A percentile compares a stretch with the other conserved stretches of the same genome.
These are phyloP conservation scores for Molanna angustata DNA, from an alignment of 2,888 invertebrate species.

Conservation along the genomic window DNA sequence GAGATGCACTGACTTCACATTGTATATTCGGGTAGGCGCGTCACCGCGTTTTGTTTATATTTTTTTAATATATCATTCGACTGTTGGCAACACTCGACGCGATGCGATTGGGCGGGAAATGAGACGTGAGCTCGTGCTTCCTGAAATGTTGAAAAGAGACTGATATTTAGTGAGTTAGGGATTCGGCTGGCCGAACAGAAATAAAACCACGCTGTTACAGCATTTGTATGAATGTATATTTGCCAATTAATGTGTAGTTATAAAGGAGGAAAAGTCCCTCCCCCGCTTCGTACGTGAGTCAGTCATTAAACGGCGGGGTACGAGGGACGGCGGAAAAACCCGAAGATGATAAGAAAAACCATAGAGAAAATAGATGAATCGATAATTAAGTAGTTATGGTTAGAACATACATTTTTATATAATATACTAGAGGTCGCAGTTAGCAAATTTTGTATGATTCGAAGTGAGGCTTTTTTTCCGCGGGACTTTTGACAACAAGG, in stretches of 20 bases:
- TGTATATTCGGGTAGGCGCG: not conserved
- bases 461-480: too few relatives aligned
- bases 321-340: slow-evolving; percentile 10
- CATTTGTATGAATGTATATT: slow-evolving; percentile 13
- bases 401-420: too few relatives aligned
- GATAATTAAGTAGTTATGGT: too few relatives aligned
- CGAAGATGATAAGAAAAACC: too few relatives aligned
- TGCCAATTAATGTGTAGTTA: slow-evolving; percentile 18
- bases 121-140: slow-evolving; percentile 8
- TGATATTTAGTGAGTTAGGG: slow-evolving; percentile 12
- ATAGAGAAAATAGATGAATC: too few relatives aligned
- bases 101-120: slow-evolving; percentile 6
- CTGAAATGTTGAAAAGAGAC: slow-evolving; percentile 14
- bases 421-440: too few relatives aligned
- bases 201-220: slow-evolving; percentile 12
- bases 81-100: slow-evolving; percentile 5
- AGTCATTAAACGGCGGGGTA: too few relatives aligned
- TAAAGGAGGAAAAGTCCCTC: slow-evolving; percentile 5
- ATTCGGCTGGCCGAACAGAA: slow-evolving; percentile 3
- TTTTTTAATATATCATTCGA: too few relatives aligned
- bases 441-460: too few relatives aligned
- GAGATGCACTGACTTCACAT: not conserved
- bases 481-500: too few relatives aligned
- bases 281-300: slow-evolving; percentile 13
- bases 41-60: slow-evolving; percentile 6